Evolutionary conservation across 2,113 vertebrate genomes (phyloP).

Genomic region (Poeciliopsis prolifica): DNA sequence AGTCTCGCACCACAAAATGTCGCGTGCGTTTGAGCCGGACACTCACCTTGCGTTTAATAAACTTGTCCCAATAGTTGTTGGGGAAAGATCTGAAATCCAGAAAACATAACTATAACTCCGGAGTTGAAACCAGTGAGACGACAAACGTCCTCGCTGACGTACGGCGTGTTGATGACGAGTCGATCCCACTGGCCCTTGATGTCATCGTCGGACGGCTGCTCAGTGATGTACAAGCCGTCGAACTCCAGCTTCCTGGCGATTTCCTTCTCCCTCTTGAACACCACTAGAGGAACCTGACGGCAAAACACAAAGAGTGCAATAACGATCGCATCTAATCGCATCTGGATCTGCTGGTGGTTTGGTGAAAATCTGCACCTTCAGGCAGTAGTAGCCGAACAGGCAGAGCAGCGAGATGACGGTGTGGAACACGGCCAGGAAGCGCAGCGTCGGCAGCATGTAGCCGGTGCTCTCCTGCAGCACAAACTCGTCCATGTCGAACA

Average conservation of each 20-base stretch:
- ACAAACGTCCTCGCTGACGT: constrained; percentile 54
- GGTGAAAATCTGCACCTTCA: constrained; percentile 83
- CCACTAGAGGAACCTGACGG: constrained; percentile 91
- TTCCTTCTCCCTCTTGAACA: constrained; percentile 98
- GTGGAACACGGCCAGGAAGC: constrained; percentile 90
- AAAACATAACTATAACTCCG: background rate
- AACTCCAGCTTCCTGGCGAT: constrained; percentile 96
- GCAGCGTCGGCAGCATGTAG: constrained; percentile 93
- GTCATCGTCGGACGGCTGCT: constrained; percentile 96
- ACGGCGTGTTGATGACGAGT: constrained; percentile 97
- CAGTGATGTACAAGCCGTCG: constrained; percentile 96
- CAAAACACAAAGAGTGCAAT: background rate
- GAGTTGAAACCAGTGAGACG: background rate
- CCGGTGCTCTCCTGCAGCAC: constrained; percentile 95
- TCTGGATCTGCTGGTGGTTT: background rate
- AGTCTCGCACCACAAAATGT: too few relatives aligned
- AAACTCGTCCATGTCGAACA: constrained; percentile 92
- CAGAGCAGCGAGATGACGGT: constrained; percentile 94
- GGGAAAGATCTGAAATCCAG: constrained; percentile 89
- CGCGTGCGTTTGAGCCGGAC: too few relatives aligned
- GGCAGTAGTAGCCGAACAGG: constrained; percentile 92
- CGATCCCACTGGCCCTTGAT: constrained; percentile 99
- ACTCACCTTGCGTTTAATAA: constrained; percentile 95
- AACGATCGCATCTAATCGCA: background rate
- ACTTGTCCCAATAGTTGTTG: constrained; percentile 99